Evolutionary conservation across 2,113 vertebrate genomes (phyloP).

Genomic region (Myanophis thanlyinensis): DNA sequence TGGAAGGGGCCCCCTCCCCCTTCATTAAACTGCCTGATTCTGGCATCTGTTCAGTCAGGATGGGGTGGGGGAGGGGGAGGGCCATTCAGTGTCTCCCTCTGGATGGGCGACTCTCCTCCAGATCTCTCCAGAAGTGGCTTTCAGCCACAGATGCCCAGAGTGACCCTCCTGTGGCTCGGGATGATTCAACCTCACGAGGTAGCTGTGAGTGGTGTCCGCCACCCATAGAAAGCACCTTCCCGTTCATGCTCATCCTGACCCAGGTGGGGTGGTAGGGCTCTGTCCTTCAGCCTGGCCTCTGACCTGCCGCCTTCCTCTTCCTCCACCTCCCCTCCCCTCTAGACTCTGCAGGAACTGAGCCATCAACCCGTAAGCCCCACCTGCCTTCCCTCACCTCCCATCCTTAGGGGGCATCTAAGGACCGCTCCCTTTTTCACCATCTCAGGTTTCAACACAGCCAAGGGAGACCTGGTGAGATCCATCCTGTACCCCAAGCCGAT

Average conservation of each 20-base stretch:
- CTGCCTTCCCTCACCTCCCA: not conserved
- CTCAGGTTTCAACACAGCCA: constrained; percentile 79
- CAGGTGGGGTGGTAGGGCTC: too few species aligned
- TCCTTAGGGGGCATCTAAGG: too few species aligned
- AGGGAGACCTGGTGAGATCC: constrained; percentile 78
- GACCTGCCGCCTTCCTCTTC: too few species aligned
- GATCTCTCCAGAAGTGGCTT: not conserved
- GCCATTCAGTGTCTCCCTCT: not conserved
- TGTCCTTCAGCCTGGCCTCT: not conserved
- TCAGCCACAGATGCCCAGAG: not conserved
- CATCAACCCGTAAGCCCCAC: not conserved
- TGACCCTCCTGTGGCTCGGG: not conserved
- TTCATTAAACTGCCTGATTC: not conserved
- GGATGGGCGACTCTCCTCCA: not conserved
- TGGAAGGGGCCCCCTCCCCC: not conserved
- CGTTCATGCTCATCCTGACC: not conserved
- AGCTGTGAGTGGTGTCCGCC: not conserved
- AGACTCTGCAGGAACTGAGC: not conserved
- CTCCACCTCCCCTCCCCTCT: not conserved
- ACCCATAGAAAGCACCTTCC: not conserved
- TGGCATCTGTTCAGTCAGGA: not conserved
- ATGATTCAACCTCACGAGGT: too few species aligned
- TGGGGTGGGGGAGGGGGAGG: not conserved
- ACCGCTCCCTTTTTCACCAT: constrained; percentile 2
- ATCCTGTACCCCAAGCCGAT: constrained; percentile 80